Evolutionary conservation across 2,113 vertebrate species (phyloP), one percentile per base, ranked within the genome.

Genomic region (Mesembrinibis cayennensis): DNA sequence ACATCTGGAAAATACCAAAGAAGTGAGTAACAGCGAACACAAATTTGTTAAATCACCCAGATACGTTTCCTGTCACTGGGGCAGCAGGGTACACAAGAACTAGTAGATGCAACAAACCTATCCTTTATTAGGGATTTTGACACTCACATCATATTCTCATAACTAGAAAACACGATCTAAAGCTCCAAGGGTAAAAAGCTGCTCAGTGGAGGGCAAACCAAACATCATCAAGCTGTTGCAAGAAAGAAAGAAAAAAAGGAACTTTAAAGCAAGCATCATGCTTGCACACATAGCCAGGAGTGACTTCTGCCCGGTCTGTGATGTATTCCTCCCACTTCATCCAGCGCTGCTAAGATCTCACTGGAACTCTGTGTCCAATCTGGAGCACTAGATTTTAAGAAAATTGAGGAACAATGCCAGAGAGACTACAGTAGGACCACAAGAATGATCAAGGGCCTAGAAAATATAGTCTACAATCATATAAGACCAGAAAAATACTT

Each of bases 281-380:
- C 25, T 70, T 34, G 9, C 0, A 0, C 7, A 1, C 12, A 38
- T 7, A 29, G 12, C 23, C 20, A 94, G 34, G 3, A 90, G 6
- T 30, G 22, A 89, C 44, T 82, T 85, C 74, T 90, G 21, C 16
- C 56, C 59, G 29, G 27, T 27, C 25, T 76, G 17, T 20, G 40
- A 69, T 44, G 16, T 22, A 5, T 15, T 88, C 62, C 21, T 87
- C 45, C 59, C 56, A 56, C 25, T 26, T 86, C 47, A 77, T 44
- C 16, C 40, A 66, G 22, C 7, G 22, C n/a, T 92, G 23, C 49
- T 86, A 59, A 83, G 83, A 52, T 69, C 63, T 93, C 81, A 40
- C 20, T 56, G 38, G 49, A 77, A 45, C 8, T 38, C 73, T 42
- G 42, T 22, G 42, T 77, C 44, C 17, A 20, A 3, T 32, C 6